Evolutionary conservation across 2,888 invertebrate genomes (phyloP).

Genomic region (Pristionchus exspectatus): DNA sequence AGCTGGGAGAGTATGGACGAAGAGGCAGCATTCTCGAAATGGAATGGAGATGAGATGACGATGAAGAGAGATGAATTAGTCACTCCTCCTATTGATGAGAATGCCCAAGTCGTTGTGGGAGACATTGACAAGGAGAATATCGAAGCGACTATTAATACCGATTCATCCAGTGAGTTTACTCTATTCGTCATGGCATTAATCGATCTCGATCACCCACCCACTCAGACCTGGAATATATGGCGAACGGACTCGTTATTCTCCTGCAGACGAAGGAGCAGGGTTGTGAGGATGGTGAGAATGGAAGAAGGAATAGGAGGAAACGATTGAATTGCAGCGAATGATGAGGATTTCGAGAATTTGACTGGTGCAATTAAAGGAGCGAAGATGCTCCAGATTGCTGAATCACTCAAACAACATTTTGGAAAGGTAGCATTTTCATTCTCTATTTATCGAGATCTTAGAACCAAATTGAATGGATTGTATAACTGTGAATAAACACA

Average conservation of each 20-base stretch:
- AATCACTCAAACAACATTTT: conserved; percentile 20
- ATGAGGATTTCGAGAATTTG: not conserved
- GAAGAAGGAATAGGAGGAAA: not conserved
- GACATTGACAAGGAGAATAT: conserved; percentile 29
- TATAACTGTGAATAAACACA: not conserved
- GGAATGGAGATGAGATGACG: not conserved
- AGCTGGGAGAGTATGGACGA: not conserved
- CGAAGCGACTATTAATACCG: not conserved
- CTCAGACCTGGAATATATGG: not conserved
- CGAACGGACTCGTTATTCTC: not conserved
- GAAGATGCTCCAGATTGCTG: conserved; percentile 29
- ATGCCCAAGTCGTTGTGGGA: not conserved
- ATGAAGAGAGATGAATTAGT: not conserved
- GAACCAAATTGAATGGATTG: not conserved
- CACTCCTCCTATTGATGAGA: not conserved
- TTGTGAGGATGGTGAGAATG: not conserved
- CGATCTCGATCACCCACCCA: not conserved
- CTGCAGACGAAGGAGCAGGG: not conserved
- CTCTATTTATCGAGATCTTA: not conserved
- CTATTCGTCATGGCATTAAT: not conserved
- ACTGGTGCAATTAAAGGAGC: not conserved
- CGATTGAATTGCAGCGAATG: not conserved
- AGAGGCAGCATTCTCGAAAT: not conserved
- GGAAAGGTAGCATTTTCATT: not conserved
- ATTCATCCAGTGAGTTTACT: not conserved